Conservation (phyloP, 2,113 vertebrate genomes). For the Peromyscus californicus region DNA sequence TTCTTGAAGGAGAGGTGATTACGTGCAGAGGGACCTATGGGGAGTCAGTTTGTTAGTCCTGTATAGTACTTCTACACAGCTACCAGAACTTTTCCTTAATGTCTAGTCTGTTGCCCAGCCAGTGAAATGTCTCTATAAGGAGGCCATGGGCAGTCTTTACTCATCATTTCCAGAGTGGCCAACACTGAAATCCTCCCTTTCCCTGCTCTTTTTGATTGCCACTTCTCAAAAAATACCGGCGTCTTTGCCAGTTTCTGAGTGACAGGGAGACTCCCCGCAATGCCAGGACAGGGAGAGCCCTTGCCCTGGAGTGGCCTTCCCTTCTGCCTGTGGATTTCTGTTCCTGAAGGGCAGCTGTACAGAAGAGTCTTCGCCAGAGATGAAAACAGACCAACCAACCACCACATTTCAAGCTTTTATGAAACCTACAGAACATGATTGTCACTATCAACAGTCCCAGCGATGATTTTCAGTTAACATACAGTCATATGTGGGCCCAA, state of each 20-base stretch:
- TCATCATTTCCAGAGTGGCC: neutral
- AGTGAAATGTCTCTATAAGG: neutral
- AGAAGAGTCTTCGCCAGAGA: neutral
- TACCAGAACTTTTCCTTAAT: neutral
- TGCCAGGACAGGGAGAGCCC: neutral
- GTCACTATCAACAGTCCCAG: neutral
- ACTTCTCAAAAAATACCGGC: neutral
- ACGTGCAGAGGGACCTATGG: neutral
- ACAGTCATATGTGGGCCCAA: neutral
- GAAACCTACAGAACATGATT: neutral
- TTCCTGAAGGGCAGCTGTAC: neutral
- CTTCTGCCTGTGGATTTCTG: neutral
- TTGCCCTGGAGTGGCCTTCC: too few species aligned
- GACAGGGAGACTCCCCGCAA: neutral
- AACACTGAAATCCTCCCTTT: neutral
- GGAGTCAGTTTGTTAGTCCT: constrained; percentile 16
- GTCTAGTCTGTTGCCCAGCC: neutral
- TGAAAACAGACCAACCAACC: neutral
- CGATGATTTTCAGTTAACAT: neutral
- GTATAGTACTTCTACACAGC: neutral
- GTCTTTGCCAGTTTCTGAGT: neutral
- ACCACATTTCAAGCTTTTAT: neutral
- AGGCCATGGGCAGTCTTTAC: neutral
- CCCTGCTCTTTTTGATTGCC: neutral
- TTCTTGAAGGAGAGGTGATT: constrained; percentile 30